Evolutionary conservation across 2,888 invertebrate genomes (phyloP), one percentile per base, ranked within the genome.

Genomic region (Parnassius glacialis): DNA sequence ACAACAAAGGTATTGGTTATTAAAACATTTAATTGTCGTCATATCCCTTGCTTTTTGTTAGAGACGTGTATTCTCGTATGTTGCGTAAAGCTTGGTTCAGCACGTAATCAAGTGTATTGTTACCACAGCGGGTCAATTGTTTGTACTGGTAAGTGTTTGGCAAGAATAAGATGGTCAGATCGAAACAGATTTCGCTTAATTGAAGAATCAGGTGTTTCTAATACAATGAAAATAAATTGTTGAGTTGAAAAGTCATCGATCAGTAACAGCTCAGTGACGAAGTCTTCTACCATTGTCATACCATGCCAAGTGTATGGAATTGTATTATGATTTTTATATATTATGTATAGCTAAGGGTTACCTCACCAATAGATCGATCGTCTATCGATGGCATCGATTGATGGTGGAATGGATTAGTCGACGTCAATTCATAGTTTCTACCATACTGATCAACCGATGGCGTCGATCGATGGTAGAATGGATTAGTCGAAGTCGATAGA

Each of bases 31-130:
- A 13, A 9, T 9, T 48, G 42, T 53, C 16, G 42, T 43, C 16
- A 48, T 57, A 12, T n/a, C 25, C 43, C 12, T 9, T 50, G 43
- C 16, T 13, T 50, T 48, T 54, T 48, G 43, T 54, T 50, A 54
- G 2, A n/a, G 16, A 34, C 41, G 10, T 45, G 20, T 41, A 48
- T 55, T 54, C 13, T 44, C 20, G 20, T 11, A 55, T 41, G 45
- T 58, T 58, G 54, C 45, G 51, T 45, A 54, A 57, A 12, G 34
- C 10, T 12, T 53, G 9, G 34, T 48, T 42, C 20, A 42, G 42
- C 50, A 16, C 34, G 50, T 51, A 62, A 62, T 62, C 51, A 55
- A 51, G 41, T 55, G 53, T 44, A 62, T 62, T 62, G 62, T 62
- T 59, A 48, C 43, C 2, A 16, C 42, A 45, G 12, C 13, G 47